Conservation (phyloP, 2,113 vertebrate genomes). For the Coracopsis vasa region DNA sequence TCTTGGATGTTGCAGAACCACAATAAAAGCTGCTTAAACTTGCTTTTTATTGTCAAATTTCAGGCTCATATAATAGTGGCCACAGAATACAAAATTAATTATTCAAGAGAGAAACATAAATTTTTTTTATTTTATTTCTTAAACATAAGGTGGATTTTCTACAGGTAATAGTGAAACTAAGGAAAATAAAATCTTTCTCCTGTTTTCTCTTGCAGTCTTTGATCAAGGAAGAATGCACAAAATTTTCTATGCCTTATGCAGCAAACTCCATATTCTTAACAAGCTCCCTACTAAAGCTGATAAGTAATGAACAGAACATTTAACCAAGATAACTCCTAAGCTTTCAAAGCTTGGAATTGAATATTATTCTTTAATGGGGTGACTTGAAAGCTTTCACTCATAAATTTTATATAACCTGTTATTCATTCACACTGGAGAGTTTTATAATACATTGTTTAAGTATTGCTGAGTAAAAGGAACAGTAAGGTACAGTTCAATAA, state of each 20-base stretch:
- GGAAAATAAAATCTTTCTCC: neutral
- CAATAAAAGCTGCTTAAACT: neutral
- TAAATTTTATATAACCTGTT: neutral
- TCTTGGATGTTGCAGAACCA: neutral
- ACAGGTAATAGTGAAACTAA: neutral
- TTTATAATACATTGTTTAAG: neutral
- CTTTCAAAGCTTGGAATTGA: slow-evolving; percentile 41
- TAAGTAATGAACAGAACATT: slow-evolving; percentile 60
- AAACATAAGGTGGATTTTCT: neutral
- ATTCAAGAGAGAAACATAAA: neutral
- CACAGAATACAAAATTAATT: neutral
- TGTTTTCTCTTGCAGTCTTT: slow-evolving; percentile 78
- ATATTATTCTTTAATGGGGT: slow-evolving; percentile 27
- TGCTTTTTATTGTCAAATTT: neutral
- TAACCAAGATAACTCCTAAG: slow-evolving; percentile 62
- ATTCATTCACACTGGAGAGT: neutral
- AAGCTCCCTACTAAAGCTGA: slow-evolving; percentile 72
- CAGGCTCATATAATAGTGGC: neutral
- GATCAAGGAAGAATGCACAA: slow-evolving; percentile 75
- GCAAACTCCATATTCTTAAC: slow-evolving; percentile 75
- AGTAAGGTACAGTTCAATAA: neutral
- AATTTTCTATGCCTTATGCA: slow-evolving; percentile 73
- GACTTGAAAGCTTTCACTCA: slow-evolving; percentile 29
- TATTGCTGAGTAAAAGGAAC: neutral
- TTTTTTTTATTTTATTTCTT: too few relatives aligned